Evolutionary conservation across 2,113 vertebrate genomes (phyloP).

Genomic region (Sterna hirundo): DNA sequence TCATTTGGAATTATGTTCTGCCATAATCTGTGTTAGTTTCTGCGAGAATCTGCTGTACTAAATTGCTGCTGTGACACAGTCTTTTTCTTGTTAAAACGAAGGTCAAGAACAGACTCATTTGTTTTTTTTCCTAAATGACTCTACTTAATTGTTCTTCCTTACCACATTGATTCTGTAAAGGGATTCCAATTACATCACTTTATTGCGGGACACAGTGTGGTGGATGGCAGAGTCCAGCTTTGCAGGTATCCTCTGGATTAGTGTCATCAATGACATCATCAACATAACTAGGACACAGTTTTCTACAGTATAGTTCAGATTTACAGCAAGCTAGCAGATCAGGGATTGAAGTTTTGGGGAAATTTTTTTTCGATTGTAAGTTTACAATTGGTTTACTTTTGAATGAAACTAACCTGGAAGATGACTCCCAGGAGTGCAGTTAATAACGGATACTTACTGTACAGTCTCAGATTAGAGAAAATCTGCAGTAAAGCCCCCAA

Average conservation of each 20-base stretch:
- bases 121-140: not conserved
- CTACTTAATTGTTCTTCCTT: slow-evolving; percentile 36
- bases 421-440: not conserved
- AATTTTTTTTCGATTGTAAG: not conserved
- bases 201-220: not conserved
- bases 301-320: not conserved
- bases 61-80: not conserved
- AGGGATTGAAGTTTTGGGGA: not conserved
- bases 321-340: not conserved
- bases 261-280: not conserved
- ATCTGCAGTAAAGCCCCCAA: not conserved
- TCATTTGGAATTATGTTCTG: slow-evolving; percentile 2
- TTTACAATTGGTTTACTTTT: not conserved
- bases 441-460: not conserved
- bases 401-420: not conserved
- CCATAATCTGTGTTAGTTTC: not conserved
- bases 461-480: not conserved
- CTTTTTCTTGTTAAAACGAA: slow-evolving; percentile 46
- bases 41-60: not conserved
- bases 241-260: not conserved
- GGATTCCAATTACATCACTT: slow-evolving; percentile 25
- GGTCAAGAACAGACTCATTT: not conserved
- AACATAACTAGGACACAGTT: not conserved
- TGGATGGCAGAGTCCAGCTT: not conserved
- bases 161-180: slow-evolving; percentile 36